Base-by-base conservation (phyloP, 2,888 invertebrate genomes). In the Cryptocephalus primarius region DNA sequence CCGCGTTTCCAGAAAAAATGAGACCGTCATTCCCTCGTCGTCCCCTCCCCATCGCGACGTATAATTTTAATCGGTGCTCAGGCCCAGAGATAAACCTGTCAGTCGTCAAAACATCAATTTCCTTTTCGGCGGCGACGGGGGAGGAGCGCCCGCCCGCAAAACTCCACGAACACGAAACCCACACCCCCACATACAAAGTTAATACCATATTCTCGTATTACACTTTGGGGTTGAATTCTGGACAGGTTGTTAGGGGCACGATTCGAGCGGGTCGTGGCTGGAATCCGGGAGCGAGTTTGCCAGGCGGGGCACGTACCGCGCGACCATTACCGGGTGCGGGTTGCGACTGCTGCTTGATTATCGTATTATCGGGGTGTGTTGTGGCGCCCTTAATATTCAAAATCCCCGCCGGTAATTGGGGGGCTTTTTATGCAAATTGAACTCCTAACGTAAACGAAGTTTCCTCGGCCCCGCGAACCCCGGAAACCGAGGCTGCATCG, bases 331-430 rank as follows among this genome's bases (percentile, higher is more conserved):
- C 58, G 58, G 61, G 58, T 6, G 60, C 42, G 46, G 45, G 45
- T 47, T 39, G 59, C 56, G 56, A 60, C 57, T 60, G 22, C 22
- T 6, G 22, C 22, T 66, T 65, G 66, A 67, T 67, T 67, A 66
- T 67, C 65, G 66, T 63, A 67, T 66, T 67, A 67, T 65, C 65
- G 55, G 60, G 59, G 63, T 64, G 62, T 65, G 63, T 60, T 65
- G 62, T 63, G 61, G 62, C 63, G 60, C 64, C 62, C 62, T 64
- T 64, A 62, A 64, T 63, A 58, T 54, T 53, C 56, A 59, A 61
- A 62, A 63, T 62, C 60, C 59, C 22, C 22, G 22, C 22, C 22
- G 3, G 22, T 22, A 22, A 22, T 22, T 22, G 22, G 22, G 22
- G 22, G 22, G 22, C n/a, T n/a, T n/a, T n/a, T 22, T 22, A 22